Percentiles rank a stretch among this genome's conserved stretches.
phyloP scores from a whole-genome alignment of 2,113 vertebrate genomes.

The Himantopus leucocephalus region DNA sequence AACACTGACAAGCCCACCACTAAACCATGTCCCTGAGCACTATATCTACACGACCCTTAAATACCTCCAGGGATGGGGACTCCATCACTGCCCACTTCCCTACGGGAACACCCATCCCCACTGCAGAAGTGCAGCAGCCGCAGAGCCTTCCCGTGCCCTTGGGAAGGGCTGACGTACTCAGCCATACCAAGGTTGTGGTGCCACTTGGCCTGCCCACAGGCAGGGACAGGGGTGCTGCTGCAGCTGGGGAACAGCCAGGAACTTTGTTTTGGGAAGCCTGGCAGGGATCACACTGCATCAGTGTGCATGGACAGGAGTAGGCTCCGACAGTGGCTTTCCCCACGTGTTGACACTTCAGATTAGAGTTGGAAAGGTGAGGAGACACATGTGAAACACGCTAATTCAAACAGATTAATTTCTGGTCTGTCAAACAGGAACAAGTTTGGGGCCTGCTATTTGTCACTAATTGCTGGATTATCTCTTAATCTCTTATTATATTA shows the following conservation, averaged over 20 bases:
- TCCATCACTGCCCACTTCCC: no score
- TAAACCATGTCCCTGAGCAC: no score
- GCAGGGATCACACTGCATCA: background rate
- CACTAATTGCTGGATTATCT: constrained; percentile 63
- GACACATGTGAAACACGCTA: background rate
- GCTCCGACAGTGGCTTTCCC: background rate
- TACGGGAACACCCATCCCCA: background rate
- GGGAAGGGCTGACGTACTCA: background rate
- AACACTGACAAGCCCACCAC: no score
- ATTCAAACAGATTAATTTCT: constrained; percentile 50
- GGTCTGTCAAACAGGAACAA: constrained; percentile 24
- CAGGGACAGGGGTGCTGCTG: background rate
- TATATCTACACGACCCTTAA: no score
- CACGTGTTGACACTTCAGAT: constrained; percentile 53
- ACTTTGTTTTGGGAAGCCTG: background rate
- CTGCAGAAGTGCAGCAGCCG: background rate
- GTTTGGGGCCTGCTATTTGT: constrained; percentile 11
- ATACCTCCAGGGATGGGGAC: no score
- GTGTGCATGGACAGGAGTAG: background rate
- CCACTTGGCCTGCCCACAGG: background rate
- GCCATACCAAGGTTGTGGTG: background rate
- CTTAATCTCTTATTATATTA: constrained; percentile 57
- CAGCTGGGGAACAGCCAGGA: background rate
- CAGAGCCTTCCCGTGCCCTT: background rate
- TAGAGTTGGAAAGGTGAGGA: constrained; percentile 29